Evolutionary conservation across 1,140 invertebrate genomes (phyloP).

Genomic region (Bombus superbus): DNA sequence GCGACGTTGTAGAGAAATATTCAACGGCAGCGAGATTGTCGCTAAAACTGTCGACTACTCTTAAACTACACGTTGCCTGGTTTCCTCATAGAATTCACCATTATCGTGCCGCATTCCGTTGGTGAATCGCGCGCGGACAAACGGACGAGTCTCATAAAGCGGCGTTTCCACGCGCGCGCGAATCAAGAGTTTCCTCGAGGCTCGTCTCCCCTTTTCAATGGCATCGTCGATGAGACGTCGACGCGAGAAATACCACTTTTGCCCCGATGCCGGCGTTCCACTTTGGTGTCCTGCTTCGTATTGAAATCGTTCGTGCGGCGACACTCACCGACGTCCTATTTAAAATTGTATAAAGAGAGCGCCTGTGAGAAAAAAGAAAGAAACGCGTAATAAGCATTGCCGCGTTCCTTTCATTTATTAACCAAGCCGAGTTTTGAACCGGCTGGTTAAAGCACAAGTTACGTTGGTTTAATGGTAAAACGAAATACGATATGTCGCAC

Average conservation of each 20-base stretch:
- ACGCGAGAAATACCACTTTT: slow-evolving; percentile 17
- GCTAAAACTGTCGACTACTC: neutral
- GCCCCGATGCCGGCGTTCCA: neutral
- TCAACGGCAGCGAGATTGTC: neutral
- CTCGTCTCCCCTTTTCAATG: neutral
- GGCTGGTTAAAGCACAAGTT: too few species aligned
- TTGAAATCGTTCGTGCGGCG: slow-evolving; percentile 27
- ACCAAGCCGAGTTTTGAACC: too few species aligned
- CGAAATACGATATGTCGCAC: too few species aligned
- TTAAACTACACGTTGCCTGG: neutral
- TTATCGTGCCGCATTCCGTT: neutral
- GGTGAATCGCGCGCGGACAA: neutral
- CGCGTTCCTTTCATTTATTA: too few species aligned
- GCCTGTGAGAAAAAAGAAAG: slow-evolving; percentile 12
- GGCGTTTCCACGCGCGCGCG: slow-evolving; percentile 20
- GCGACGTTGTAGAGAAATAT: neutral
- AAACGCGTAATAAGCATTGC: slow-evolving; percentile 23
- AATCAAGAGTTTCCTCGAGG: neutral
- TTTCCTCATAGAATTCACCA: neutral
- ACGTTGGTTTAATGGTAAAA: too few species aligned
- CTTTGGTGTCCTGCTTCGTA: neutral
- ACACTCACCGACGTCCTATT: slow-evolving; percentile 34
- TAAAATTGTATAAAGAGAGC: slow-evolving; percentile 51
- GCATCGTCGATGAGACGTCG: slow-evolving; percentile 1
- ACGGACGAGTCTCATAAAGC: slow-evolving; percentile 17